Base-by-base conservation (phyloP, 2,113 vertebrate species). In the Coreoperca whiteheadi region DNA sequence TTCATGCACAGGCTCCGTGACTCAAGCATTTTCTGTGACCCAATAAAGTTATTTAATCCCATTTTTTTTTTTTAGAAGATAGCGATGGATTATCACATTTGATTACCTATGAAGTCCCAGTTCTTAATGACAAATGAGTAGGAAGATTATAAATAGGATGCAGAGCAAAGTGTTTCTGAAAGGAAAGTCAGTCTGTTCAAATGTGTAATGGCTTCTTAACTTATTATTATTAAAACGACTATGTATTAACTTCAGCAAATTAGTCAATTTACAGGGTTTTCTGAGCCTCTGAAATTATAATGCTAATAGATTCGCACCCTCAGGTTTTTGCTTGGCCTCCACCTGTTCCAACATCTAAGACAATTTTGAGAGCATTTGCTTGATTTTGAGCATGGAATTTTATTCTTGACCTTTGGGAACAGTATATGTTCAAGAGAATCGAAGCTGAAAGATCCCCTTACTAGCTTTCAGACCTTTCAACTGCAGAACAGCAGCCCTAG, bases 381-480 rank as follows among this genome's bases (percentile, higher is more conserved):
- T 11, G 9, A 32, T 59, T 59, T 57, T 28, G 8, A 41, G 16
- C 16, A 28, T 23, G 25, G 11, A 23, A 12, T 10, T 60, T 23
- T 50, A 57, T 28, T 77, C 50, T 74, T 54, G 67, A 73, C 72
- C 79, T 79, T 66, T 25, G 10, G 32, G 23, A 83, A 53, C 53
- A 61, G 64, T 51, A 14, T 25, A 18, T 66, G 39, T 51, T 64
- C 0, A 46, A 39, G 4, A 70, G 28, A 85, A 66, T n/a, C 20
- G 16, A 34, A 65, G 57, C 48, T 69, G 15, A 65, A 79, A 79
- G 23, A 70, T 69, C 46, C 14, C 28, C 20, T 68, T 60, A 59
- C 39, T 16, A 48, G 34, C 66, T 23, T 66, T 80, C 18, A 61
- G 76, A 63, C 30, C 30, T 51, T 64, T 64, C 59, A 64, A 1